Evolutionary conservation across 1,140 invertebrate genomes (phyloP).

Genomic region (Apocrypta bakeri): DNA sequence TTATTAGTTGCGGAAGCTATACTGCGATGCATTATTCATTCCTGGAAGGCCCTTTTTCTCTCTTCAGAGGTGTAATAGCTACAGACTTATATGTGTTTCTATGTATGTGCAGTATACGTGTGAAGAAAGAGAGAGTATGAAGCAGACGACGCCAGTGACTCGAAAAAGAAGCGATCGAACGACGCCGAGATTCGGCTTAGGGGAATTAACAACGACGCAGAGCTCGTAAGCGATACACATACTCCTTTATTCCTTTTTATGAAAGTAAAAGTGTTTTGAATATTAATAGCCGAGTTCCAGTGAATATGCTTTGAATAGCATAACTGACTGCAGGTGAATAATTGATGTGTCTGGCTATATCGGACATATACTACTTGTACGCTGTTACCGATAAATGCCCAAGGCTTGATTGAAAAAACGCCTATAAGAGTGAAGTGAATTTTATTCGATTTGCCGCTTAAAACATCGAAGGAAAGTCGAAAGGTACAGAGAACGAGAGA

Average conservation of each 20-base stretch:
- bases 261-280: conserved; percentile 21
- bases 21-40: conserved; percentile 40
- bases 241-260: not conserved
- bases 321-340: not conserved
- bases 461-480: too few relatives aligned
- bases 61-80: not conserved
- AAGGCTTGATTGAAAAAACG: too few relatives aligned
- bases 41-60: conserved; percentile 3
- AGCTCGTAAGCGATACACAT: conserved; percentile 11
- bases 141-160: not conserved
- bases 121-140: not conserved
- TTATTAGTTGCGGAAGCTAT: conserved; percentile 32
- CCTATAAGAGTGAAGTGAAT: too few relatives aligned
- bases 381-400: too few relatives aligned
- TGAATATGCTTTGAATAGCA: too few relatives aligned
- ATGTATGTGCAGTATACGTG: not conserved
- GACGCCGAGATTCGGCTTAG: conserved; percentile 5
- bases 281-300: conserved; percentile 3
- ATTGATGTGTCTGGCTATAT: not conserved
- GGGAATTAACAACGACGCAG: not conserved
- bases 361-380: too few relatives aligned
- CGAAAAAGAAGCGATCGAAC: conserved; percentile 14
- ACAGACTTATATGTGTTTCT: not conserved
- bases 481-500: too few relatives aligned
- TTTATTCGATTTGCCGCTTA: too few relatives aligned